Percentiles rank a stretch among this genome's conserved stretches.
Evolutionary conservation across 35 echinoderm and acorn worm species (phyloP).

Genomic region (Apostichopus californicus): DNA sequence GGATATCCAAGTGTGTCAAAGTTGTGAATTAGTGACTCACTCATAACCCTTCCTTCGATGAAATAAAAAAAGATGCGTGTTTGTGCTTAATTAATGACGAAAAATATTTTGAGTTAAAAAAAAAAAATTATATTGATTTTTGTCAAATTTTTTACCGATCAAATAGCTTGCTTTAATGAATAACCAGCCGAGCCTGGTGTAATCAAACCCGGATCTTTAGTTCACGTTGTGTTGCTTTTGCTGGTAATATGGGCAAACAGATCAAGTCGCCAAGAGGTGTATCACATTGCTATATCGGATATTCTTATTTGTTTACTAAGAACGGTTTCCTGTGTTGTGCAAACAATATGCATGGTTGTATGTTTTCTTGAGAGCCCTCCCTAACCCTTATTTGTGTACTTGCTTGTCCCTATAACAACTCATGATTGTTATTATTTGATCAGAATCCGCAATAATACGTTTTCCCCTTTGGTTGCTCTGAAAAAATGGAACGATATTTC

Average conservation of each 20-base stretch:
- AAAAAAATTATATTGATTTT: too few species aligned
- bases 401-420: neutral
- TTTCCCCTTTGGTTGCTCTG: neutral
- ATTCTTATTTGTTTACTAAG: neutral
- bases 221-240: neutral
- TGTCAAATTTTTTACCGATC: too few species aligned
- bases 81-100: too few species aligned
- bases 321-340: neutral
- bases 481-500: too few species aligned
- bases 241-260: neutral
- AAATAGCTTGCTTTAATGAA: too few species aligned
- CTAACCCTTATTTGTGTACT: constrained; percentile 1
- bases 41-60: too few species aligned
- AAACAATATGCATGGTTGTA: neutral
- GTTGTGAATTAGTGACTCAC: too few species aligned
- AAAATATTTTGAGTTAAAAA: too few species aligned
- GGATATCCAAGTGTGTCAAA: too few species aligned
- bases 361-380: neutral
- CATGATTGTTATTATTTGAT: neutral
- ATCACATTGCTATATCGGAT: neutral
- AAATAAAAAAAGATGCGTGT: too few species aligned
- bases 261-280: neutral
- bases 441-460: neutral
- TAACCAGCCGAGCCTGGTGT: neutral
- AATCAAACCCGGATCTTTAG: neutral